Conservation (phyloP, 92 coral and sea anemone species). For the Pocillopora meandrina region DNA sequence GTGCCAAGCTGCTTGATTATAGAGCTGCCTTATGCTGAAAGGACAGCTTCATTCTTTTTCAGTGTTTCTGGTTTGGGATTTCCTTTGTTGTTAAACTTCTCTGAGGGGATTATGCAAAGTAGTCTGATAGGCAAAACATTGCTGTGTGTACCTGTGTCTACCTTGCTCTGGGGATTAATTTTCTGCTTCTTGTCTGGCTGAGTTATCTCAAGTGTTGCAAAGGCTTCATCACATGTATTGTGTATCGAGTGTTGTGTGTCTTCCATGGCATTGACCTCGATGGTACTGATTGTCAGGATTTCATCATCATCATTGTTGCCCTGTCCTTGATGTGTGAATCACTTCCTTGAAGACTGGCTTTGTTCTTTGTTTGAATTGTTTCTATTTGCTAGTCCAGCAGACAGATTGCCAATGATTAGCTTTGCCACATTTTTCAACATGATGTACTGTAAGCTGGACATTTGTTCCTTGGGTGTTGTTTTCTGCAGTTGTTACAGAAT, state of each 20-base stretch:
- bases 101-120: constrained; percentile 28
- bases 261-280: neutral
- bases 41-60: constrained; percentile 40
- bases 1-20: constrained; percentile 3
- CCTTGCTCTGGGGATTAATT: constrained; percentile 26
- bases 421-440: too few species aligned
- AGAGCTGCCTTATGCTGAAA: constrained; percentile 43
- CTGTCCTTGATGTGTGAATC: neutral
- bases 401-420: too few species aligned
- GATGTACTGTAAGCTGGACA: too few species aligned
- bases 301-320: neutral
- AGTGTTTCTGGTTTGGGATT: constrained; percentile 37
- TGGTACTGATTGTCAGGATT: too few species aligned
- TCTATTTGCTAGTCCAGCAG: too few species aligned
- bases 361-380: neutral
- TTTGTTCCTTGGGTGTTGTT: too few species aligned
- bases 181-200: constrained; percentile 24
- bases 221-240: constrained; percentile 15
- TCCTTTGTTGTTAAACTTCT: constrained; percentile 24
- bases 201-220: constrained; percentile 17
- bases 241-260: neutral
- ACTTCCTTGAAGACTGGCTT: neutral
- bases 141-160: constrained; percentile 47
- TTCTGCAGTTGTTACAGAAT: too few species aligned
- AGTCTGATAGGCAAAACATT: constrained; percentile 50